Evolutionary conservation across 2,888 invertebrate genomes (phyloP).

Genomic region (Caenorhabditis drosophilae): DNA sequence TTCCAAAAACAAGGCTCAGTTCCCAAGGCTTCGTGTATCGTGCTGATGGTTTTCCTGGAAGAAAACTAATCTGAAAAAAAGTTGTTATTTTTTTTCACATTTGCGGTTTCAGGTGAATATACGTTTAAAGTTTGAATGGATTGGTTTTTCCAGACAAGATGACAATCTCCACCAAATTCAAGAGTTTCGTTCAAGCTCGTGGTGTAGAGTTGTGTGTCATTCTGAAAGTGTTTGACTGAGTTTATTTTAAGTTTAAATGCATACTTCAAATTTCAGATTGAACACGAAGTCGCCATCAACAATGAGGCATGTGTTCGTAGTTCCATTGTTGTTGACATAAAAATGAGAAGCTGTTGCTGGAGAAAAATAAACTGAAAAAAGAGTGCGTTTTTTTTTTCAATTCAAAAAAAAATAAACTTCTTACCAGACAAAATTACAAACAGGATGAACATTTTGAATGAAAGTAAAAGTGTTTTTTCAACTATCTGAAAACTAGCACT

Average conservation of each 20-base stretch:
- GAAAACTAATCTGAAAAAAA: slow-evolving; percentile 41
- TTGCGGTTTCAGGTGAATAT: background rate
- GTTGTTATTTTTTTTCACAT: background rate
- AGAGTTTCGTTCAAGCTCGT: slow-evolving; percentile 29
- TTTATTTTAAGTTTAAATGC: background rate
- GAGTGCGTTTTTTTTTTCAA: background rate
- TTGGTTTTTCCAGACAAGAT: slow-evolving; percentile 27
- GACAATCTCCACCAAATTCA: slow-evolving; percentile 38
- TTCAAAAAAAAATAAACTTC: background rate
- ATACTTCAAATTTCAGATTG: slow-evolving; percentile 12
- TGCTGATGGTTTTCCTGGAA: slow-evolving; percentile 37
- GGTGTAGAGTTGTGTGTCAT: slow-evolving; percentile 38
- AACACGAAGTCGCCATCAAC: slow-evolving; percentile 47
- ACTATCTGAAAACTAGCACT: no score
- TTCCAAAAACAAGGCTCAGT: slow-evolving; percentile 40
- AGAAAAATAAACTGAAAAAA: slow-evolving; percentile 23
- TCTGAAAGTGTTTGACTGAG: slow-evolving; percentile 7
- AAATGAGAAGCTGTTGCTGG: slow-evolving; percentile 27
- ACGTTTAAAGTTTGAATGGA: slow-evolving; percentile 45
- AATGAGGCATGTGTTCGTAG: slow-evolving; percentile 45
- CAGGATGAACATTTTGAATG: no score
- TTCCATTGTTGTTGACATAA: slow-evolving; percentile 28
- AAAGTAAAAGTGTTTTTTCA: no score
- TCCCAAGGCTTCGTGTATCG: slow-evolving; percentile 36
- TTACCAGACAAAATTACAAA: slow-evolving; percentile 1